Base-by-base conservation (phyloP, 2,797 vertebrate genomes). In the Leptoclinus maculatus region DNA sequence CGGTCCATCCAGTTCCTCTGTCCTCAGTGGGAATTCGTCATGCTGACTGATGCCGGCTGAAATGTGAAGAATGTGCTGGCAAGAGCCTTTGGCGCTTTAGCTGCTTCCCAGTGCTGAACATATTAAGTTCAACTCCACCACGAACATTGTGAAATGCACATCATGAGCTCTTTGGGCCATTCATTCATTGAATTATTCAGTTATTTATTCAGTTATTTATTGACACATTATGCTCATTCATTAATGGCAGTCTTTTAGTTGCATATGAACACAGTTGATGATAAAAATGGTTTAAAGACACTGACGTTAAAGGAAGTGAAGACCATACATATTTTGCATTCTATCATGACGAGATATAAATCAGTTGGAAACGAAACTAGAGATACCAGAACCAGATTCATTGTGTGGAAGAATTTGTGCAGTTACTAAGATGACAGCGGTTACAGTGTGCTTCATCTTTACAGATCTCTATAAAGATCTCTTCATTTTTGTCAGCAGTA, bases 1-100 rank as follows among this genome's bases (percentile, higher is more conserved):
- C 62, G 71, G 94, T 91, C 83, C 7, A 21, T 86, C 94, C 90
- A 71, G 95, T 94, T 93, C 62, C 78, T 76, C 74, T 23, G 65
- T 85, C 59, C 32, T 58, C n/a, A 29, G 70, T 70, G 70, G 66
- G 70, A 76, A 85, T 71, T 71, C 43, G 69, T 79, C 43, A 4
- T 57, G 73, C 29, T 6, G 19, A 66, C 77, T 77, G 67, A 71
- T 77, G 78, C 72, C 25, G 51, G 51, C 12, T 82, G 67, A 83
- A 86, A 94, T 91, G 79, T 67, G 23, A 90, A 80, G 88, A 93
- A 94, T 95, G 93, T 83, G 66, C 58, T 39, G 71, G 53, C 38
- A 57, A 23, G 39, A 47, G 21, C 36, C 36, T 76, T 66, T 49
- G 71, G 57, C 19, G 3, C 53, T 41, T 56, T 36, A 60, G 65